Evolutionary conservation across 2,888 invertebrate genomes (phyloP).

Genomic region (Parnassius orleans): DNA sequence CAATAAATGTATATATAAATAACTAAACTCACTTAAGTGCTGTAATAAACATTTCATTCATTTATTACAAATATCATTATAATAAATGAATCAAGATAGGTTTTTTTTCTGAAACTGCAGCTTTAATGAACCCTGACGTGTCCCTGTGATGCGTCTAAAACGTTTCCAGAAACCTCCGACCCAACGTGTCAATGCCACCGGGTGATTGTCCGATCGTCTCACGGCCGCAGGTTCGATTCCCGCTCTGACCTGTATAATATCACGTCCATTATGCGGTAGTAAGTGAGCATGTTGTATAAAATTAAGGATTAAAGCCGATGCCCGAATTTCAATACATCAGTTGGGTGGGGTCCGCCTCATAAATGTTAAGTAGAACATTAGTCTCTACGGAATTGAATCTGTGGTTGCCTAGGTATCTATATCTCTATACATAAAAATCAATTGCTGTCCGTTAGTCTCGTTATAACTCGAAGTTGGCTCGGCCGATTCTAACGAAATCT

Average conservation of each 20-base stretch:
- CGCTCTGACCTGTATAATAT: slow-evolving; percentile 37
- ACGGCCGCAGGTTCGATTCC: slow-evolving; percentile 34
- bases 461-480: too few relatives aligned
- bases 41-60: too few relatives aligned
- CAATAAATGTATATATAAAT: too few relatives aligned
- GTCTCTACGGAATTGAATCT: not conserved
- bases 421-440: not conserved
- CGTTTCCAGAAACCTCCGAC: slow-evolving; percentile 16
- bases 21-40: too few relatives aligned
- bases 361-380: slow-evolving; percentile 10
- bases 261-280: slow-evolving; percentile 31
- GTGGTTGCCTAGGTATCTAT: slow-evolving; percentile 5
- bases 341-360: slow-evolving; percentile 12
- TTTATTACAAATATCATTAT: not conserved
- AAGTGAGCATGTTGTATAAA: slow-evolving; percentile 19
- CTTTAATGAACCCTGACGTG: not conserved
- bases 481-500: too few relatives aligned
- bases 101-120: not conserved
- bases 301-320: slow-evolving; percentile 6
- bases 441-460: too few relatives aligned
- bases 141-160: not conserved
- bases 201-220: slow-evolving; percentile 34
- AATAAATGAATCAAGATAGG: not conserved
- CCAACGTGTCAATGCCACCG: slow-evolving; percentile 29
- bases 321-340: slow-evolving; percentile 27